Conservation (phyloP, 2,113 vertebrate genomes). For the human (Homo sapiens) region DNA sequence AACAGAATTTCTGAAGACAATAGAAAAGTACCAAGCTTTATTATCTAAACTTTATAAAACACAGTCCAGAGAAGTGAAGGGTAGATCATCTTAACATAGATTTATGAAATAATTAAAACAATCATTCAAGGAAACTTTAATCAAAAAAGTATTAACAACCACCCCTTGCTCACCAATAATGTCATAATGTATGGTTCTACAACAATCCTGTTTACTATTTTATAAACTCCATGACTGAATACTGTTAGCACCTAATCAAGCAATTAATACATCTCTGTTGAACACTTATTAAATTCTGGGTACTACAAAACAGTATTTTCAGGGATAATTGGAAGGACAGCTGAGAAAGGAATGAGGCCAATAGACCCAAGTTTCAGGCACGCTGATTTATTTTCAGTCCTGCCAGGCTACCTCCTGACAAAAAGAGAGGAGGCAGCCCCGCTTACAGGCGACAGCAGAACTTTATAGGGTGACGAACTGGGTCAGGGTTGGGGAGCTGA, state of each 20-base stretch:
- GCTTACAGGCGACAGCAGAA: no score
- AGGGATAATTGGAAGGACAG: no score
- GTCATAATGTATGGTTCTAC: background rate
- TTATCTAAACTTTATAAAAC: background rate
- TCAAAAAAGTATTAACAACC: background rate
- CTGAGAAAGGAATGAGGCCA: no score
- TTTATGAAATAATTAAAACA: background rate
- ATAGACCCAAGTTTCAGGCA: no score
- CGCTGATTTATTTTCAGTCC: no score
- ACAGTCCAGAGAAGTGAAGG: background rate
- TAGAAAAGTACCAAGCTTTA: background rate
- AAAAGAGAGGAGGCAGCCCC: no score
- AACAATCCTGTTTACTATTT: background rate
- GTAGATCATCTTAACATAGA: background rate
- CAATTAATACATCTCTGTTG: background rate
- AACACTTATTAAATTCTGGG: background rate
- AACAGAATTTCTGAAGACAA: background rate
- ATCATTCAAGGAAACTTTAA: background rate
- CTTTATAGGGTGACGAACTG: no score
- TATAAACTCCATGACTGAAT: background rate
- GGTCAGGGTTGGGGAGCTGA: no score
- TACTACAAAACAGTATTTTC: background rate
- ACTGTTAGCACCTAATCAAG: background rate
- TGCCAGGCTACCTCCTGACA: no score
- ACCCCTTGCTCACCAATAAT: background rate